Base-by-base conservation (phyloP, 2,888 invertebrate genomes). In the Glaucopsyche alexis region DNA sequence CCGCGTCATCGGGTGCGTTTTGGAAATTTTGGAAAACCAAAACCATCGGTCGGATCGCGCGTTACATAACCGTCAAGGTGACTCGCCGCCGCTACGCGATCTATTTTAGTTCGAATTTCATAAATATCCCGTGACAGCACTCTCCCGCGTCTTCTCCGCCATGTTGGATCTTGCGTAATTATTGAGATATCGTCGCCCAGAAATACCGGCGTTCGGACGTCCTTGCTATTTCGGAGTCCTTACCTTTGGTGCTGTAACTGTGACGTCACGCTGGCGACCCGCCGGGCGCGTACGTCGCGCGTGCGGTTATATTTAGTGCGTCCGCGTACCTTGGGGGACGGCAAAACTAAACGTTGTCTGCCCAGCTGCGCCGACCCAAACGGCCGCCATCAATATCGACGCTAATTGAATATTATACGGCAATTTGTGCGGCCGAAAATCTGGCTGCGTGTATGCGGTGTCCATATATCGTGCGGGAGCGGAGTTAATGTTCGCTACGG, bases 91-190 rank as follows among this genome's bases (percentile, higher is more conserved):
- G 87, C 91, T 87, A 90, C 88, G 84, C 87, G 84, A 83, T 88
- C 92, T 93, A 93, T 93, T 93, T 91, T 87, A 84, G 92, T 91
- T 88, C 88, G 85, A 89, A 91, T 91, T 91, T 92, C 92, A 92
- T 92, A 93, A 92, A 93, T 93, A 93, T 87, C 90, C 87, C 90
- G 89, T 89, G 92, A 91, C 92, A 92, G 91, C 88, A 85, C 90
- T 88, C 90, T 89, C 91, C 90, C 91, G 91, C 91, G 88, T 85
- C 84, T 88, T 86, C 82, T 83, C 84, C 85, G 85, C 83, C 80
- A 82, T 82, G 82, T 90, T 81, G 83, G 79, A 78, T 78, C 83
- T 91, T 91, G 90, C 90, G 91, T 88, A 90, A 90, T 87, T 85
- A 83, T 84, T 83, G 81, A 80, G 83, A 60, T 81, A 82, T 79